phyloP scores from a whole-genome alignment of 2,113 vertebrate genomes.

The Anhinga rufa region DNA sequence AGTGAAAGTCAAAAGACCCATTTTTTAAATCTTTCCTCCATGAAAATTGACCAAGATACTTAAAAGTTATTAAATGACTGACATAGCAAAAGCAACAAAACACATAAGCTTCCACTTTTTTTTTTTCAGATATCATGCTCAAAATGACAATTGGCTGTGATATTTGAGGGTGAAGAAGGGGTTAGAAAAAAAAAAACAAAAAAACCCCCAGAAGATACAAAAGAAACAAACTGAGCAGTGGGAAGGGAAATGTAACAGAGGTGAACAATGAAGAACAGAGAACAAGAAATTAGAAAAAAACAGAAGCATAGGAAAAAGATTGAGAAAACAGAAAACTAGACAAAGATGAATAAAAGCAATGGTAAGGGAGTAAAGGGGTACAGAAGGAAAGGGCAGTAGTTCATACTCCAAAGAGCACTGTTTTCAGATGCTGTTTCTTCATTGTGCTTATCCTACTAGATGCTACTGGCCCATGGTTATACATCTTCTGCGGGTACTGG shows the following conservation, averaged over 20 bases:
- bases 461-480: neutral
- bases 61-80: neutral
- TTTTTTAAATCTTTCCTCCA: neutral
- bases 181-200: neutral
- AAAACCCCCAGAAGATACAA: neutral
- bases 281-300: neutral
- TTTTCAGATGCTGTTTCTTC: neutral
- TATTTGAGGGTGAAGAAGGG: neutral
- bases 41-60: neutral
- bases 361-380: neutral
- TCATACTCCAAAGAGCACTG: neutral
- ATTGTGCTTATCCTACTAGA: neutral
- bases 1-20: neutral
- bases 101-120: neutral
- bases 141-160: neutral
- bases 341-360: neutral
- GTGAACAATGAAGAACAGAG: neutral
- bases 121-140: neutral
- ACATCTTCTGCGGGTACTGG: too few species aligned
- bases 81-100: neutral
- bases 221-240: neutral
- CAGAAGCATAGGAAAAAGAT: fast-evolving
- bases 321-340: neutral
- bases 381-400: neutral
- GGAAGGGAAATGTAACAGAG: neutral